A percentile compares a stretch with the other conserved stretches of the same genome.
These are phyloP conservation scores for Subanguina moxae DNA, from an alignment of 1,140 invertebrate species.

Conservation along the genomic window DNA sequence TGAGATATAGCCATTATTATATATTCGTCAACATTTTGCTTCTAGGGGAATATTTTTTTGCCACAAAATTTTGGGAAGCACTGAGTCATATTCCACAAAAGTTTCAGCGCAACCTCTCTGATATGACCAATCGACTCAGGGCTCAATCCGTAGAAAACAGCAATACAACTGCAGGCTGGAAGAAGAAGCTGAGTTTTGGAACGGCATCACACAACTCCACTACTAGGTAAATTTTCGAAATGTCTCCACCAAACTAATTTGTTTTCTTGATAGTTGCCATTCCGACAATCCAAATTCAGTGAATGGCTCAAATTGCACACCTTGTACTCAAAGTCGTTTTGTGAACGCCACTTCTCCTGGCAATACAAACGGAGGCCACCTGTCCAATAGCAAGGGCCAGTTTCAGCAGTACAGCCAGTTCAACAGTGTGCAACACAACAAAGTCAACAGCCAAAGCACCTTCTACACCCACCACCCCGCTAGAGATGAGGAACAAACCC, in stretches of 20 bases:
- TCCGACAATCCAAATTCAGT: too few species aligned
- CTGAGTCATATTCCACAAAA: too few species aligned
- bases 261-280: too few species aligned
- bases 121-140: background rate
- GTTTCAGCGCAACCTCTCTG: background rate
- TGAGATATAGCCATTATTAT: too few species aligned
- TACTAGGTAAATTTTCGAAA: background rate
- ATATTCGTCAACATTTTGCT: too few species aligned
- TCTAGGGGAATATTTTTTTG: too few species aligned
- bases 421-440: too few species aligned
- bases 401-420: background rate
- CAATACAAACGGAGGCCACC: conserved; percentile 6
- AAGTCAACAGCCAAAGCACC: conserved; percentile 5
- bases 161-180: conserved; percentile 16
- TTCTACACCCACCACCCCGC: conserved; percentile 1
- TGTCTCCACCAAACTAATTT: too few species aligned
- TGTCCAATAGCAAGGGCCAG: background rate
- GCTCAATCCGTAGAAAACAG: conserved; percentile 3
- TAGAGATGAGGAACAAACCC: background rate
- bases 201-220: background rate
- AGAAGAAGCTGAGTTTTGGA: conserved; percentile 16
- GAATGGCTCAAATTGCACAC: too few species aligned
- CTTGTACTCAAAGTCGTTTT: background rate
- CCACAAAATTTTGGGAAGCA: too few species aligned
- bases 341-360: background rate